Evolutionary conservation across 2,113 vertebrate species (phyloP).

Genomic region (Genyomyrus donnyi): DNA sequence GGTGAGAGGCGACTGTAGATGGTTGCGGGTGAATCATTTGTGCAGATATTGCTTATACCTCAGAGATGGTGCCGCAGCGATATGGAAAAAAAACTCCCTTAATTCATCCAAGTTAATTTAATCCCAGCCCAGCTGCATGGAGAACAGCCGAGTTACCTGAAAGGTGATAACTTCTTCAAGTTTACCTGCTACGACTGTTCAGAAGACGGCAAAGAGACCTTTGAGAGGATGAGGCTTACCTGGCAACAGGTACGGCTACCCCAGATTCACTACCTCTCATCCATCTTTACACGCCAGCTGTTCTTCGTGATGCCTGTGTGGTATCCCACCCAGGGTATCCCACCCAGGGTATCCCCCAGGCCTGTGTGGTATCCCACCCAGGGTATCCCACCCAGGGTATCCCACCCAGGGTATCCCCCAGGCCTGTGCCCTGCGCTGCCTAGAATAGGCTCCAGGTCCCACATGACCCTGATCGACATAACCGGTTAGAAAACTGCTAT

Average conservation of each 20-base stretch:
- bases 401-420: too few species aligned
- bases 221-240: constrained; percentile 86
- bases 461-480: neutral
- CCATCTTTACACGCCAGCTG: neutral
- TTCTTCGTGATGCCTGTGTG: neutral
- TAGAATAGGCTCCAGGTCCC: neutral
- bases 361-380: too few species aligned
- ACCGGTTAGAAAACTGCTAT: neutral
- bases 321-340: neutral
- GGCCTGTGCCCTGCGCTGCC: neutral
- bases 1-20: neutral
- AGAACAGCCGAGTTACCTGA: constrained; percentile 88
- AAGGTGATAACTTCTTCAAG: constrained; percentile 97
- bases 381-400: too few species aligned
- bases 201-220: constrained; percentile 85
- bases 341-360: neutral
- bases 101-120: neutral
- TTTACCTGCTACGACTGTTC: constrained; percentile 82
- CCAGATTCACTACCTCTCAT: neutral
- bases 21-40: neutral
- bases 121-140: constrained; percentile 76
- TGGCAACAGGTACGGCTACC: constrained; percentile 77
- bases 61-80: neutral
- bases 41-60: neutral
- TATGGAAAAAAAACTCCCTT: neutral